These are phyloP conservation scores for Parauchenoglanis punctatus DNA, from an alignment of 2,797 vertebrate genomes.

Conservation along the genomic window DNA sequence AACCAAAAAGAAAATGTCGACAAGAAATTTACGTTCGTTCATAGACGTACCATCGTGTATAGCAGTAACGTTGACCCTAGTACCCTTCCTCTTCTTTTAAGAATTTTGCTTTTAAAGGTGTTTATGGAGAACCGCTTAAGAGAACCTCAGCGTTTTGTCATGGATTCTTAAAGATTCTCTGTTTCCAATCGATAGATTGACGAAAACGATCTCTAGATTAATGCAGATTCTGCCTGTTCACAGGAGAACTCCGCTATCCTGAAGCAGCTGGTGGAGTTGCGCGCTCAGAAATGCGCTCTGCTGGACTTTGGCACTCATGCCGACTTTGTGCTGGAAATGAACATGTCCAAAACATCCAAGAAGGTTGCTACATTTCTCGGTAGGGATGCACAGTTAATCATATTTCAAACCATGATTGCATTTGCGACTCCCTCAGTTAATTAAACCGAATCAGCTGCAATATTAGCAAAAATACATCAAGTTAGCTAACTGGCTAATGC, in stretches of 20 bases:
- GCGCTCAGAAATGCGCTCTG: constrained; percentile 83
- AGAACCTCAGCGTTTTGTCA: neutral
- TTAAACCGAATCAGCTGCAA: neutral
- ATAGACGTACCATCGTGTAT: neutral
- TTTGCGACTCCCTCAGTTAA: neutral
- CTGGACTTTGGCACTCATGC: constrained; percentile 90
- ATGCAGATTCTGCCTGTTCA: neutral
- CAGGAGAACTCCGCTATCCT: constrained; percentile 92
- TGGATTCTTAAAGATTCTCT: neutral
- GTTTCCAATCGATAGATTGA: neutral
- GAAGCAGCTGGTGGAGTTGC: constrained; percentile 87
- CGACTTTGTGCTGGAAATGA: constrained; percentile 96
- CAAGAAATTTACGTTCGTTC: neutral
- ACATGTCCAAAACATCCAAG: constrained; percentile 89
- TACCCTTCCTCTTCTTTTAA: neutral
- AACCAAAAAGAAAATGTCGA: too few species aligned
- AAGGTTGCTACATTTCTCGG: constrained; percentile 88
- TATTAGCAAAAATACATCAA: neutral
- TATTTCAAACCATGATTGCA: neutral
- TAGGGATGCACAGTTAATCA: constrained; percentile 58
- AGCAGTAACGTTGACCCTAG: neutral
- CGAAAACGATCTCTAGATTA: neutral
- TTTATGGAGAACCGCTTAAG: neutral
- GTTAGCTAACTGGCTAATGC: neutral
- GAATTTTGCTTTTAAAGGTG: neutral